A percentile compares a stretch with the other conserved stretches of the same genome.
Evolutionary conservation across 2,888 invertebrate genomes (phyloP).

Genomic region (Sinhomidia bicolor): DNA sequence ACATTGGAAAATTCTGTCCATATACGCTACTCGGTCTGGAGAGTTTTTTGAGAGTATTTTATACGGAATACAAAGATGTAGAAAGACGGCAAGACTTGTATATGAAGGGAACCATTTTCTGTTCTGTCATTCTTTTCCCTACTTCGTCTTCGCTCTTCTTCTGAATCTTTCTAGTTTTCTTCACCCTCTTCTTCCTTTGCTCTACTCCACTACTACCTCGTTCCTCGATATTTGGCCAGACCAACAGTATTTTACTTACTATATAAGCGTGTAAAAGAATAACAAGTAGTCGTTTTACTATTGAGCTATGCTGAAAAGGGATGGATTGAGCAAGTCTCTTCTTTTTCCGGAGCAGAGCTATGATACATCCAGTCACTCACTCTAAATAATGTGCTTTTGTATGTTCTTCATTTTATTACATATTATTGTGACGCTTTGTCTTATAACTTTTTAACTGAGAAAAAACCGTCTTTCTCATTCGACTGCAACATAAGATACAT

Average conservation of each 20-base stretch:
- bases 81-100: neutral
- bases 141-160: neutral
- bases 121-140: conserved; percentile 38
- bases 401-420: too few relatives aligned
- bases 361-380: neutral
- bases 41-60: neutral
- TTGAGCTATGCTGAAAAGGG: neutral
- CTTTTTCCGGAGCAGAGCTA: neutral
- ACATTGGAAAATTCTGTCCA: conserved; percentile 5
- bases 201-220: neutral
- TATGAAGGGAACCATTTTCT: conserved; percentile 40
- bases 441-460: too few relatives aligned
- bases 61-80: neutral
- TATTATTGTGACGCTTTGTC: too few relatives aligned
- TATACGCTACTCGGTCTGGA: too few relatives aligned
- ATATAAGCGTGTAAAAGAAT: too few relatives aligned
- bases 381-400: neutral
- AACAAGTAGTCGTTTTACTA: neutral
- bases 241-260: neutral
- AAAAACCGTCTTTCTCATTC: too few relatives aligned
- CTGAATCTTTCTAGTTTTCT: neutral
- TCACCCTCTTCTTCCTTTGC: neutral
- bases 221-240: too few relatives aligned
- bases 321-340: neutral
- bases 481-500: too few relatives aligned